These are phyloP conservation scores for Nudaria mundana DNA, from an alignment of 2,888 invertebrate species.

Conservation along the genomic window DNA sequence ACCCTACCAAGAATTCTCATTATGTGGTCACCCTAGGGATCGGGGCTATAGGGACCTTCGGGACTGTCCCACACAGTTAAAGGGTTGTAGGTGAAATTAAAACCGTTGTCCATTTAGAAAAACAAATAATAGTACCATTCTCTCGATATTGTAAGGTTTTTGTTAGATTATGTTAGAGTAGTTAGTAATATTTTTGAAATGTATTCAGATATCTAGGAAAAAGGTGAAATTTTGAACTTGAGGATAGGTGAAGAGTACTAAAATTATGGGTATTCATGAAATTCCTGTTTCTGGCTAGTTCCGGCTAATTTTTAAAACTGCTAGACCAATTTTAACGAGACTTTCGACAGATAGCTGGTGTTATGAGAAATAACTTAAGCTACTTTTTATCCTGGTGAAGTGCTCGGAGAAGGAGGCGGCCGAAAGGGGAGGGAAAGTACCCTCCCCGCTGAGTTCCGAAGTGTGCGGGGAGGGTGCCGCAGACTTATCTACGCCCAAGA, in stretches of 20 bases:
- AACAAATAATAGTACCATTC: conserved; percentile 19
- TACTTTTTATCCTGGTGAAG: too few relatives aligned
- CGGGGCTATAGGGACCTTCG: conserved; percentile 20
- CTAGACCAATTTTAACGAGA: too few relatives aligned
- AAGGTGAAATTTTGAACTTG: too few relatives aligned
- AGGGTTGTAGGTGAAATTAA: conserved; percentile 35
- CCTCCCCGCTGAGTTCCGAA: too few relatives aligned
- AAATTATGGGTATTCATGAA: background rate
- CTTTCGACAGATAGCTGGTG: too few relatives aligned
- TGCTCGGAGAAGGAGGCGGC: too few relatives aligned
- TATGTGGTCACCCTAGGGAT: conserved; percentile 36
- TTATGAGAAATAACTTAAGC: too few relatives aligned
- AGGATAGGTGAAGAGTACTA: background rate
- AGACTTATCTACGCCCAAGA: background rate
- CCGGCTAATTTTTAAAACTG: background rate
- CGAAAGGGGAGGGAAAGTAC: too few relatives aligned
- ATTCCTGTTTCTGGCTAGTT: background rate
- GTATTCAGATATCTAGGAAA: background rate
- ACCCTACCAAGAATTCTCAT: conserved; percentile 52
- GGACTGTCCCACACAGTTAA: conserved; percentile 18
- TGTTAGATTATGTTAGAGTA: conserved; percentile 1
- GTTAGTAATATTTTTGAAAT: background rate
- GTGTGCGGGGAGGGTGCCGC: too few relatives aligned
- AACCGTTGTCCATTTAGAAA: conserved; percentile 24
- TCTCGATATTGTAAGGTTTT: conserved; percentile 11